Percentiles rank a stretch among this genome's conserved stretches.
Evolutionary conservation across 2,113 vertebrate genomes (phyloP).

Genomic region (Crotalus helleri): DNA sequence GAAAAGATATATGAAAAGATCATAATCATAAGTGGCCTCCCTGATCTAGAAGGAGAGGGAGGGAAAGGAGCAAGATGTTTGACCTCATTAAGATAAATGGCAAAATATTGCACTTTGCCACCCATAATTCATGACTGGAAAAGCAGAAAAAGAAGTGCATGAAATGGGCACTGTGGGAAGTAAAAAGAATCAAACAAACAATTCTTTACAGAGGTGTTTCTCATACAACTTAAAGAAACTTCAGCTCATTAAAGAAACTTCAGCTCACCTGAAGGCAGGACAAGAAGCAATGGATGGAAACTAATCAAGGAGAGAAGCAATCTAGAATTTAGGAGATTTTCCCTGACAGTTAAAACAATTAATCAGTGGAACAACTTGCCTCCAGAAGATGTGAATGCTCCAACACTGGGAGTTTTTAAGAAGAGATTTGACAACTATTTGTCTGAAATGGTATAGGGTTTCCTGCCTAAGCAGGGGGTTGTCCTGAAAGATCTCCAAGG

Average conservation of each 20-base stretch:
- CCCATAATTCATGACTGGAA: not conserved
- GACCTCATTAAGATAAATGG: not conserved
- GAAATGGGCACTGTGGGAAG: not conserved
- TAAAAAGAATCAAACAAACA: not conserved
- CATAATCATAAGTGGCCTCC: not conserved
- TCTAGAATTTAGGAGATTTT: too few species aligned
- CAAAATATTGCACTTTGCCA: not conserved
- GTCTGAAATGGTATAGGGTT: too few species aligned
- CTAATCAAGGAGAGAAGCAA: too few species aligned
- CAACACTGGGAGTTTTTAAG: too few species aligned
- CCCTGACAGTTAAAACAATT: too few species aligned
- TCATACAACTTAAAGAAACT: not conserved
- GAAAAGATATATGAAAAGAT: not conserved
- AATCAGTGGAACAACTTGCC: too few species aligned
- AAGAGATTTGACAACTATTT: too few species aligned
- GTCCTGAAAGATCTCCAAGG: too few species aligned
- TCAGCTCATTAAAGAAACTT: not conserved
- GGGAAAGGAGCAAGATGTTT: not conserved
- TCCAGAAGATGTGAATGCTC: too few species aligned
- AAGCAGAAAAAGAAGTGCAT: not conserved
- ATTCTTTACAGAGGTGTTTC: not conserved
- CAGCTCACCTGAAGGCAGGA: not conserved
- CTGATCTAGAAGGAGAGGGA: not conserved
- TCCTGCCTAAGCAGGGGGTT: too few species aligned
- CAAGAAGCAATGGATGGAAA: too few species aligned